Conservation (phyloP, 2,888 invertebrate genomes). For the Ryuthela nishihirai region DNA sequence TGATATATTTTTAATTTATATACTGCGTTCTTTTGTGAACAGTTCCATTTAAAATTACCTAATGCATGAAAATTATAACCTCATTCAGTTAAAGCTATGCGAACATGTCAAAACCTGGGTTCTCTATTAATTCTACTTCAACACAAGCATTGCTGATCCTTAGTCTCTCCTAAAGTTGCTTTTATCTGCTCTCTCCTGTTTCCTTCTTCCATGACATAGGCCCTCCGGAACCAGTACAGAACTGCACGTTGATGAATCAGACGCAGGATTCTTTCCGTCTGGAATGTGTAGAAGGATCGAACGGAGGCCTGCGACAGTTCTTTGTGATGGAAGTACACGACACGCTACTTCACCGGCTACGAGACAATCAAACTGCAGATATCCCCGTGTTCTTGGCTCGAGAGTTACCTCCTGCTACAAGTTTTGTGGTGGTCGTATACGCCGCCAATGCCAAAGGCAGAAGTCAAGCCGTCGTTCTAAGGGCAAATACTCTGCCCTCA, state of each 20-base stretch:
- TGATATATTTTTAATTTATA: no score
- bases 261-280: conserved; percentile 77
- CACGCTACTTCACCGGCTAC: conserved; percentile 22
- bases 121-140: no score
- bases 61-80: no score
- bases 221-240: conserved; percentile 79
- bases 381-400: conserved; percentile 58
- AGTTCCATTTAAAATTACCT: no score
- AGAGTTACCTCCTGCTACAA: conserved; percentile 71
- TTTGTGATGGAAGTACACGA: conserved; percentile 70
- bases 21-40: no score
- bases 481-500: conserved; percentile 18
- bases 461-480: conserved; percentile 35
- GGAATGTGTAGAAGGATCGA: conserved; percentile 81
- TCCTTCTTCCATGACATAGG: conserved; percentile 56
- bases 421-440: conserved; percentile 74
- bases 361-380: conserved; percentile 35
- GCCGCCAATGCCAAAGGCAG: conserved; percentile 73
- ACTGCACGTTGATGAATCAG: conserved; percentile 82
- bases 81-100: no score
- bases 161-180: background rate
- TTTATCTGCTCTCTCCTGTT: no score
- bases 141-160: no score
- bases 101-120: no score
- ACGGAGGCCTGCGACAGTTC: conserved; percentile 81